Evolutionary conservation across 1,140 invertebrate species (phyloP).

Genomic region (Heliconius himera): DNA sequence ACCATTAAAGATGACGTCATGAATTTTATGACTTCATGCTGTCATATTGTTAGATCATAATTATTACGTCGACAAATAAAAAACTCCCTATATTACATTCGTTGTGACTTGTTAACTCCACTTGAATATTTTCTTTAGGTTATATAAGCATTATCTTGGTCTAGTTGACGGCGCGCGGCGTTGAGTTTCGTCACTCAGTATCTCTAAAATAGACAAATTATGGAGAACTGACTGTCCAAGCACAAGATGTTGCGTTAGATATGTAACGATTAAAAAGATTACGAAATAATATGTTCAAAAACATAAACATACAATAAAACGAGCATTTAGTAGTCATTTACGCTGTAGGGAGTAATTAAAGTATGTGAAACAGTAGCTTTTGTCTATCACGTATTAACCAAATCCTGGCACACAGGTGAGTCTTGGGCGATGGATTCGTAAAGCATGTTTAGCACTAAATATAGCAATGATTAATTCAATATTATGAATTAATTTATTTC

Average conservation of each 20-base stretch:
- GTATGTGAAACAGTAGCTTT: conserved; percentile 27
- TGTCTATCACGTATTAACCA: conserved; percentile 18
- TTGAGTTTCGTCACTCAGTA: no score
- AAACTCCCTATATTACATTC: neutral
- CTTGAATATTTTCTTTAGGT: no score
- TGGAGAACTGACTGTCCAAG: no score
- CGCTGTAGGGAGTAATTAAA: conserved; percentile 24
- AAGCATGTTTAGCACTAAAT: neutral
- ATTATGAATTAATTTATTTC: neutral
- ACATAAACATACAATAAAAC: neutral
- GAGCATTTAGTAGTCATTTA: neutral
- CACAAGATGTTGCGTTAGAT: no score
- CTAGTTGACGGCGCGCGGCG: no score
- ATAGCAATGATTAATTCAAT: neutral
- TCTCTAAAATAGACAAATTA: no score
- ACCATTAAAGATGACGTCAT: neutral
- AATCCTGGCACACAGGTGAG: conserved; percentile 18
- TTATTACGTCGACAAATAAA: neutral
- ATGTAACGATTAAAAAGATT: no score
- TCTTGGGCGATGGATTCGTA: neutral
- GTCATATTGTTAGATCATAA: neutral
- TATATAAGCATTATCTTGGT: no score
- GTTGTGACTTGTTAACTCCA: no score
- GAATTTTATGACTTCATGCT: neutral
- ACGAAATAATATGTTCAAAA: no score